phyloP scores from a whole-genome alignment of 2,113 vertebrate species.

The Petrocephalus zakoni region DNA sequence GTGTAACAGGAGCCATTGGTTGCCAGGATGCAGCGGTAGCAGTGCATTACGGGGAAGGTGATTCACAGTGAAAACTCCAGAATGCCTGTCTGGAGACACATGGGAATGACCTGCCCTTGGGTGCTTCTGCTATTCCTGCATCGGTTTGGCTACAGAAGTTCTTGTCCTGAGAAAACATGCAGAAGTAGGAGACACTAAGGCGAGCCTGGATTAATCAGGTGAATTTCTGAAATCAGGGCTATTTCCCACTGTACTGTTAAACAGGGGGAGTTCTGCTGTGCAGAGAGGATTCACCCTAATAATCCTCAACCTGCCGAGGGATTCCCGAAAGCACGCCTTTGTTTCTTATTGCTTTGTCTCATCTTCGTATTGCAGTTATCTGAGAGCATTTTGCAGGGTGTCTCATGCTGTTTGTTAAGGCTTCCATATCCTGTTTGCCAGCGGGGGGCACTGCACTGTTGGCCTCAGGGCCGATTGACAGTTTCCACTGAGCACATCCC shows the following conservation, averaged over 20 bases:
- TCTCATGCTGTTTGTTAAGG: background rate
- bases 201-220: background rate
- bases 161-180: constrained; percentile 36
- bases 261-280: background rate
- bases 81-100: background rate
- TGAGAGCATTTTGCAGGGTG: background rate
- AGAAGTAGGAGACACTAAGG: background rate
- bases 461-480: background rate
- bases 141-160: constrained; percentile 33
- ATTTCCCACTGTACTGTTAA: background rate
- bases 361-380: background rate
- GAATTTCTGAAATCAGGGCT: background rate
- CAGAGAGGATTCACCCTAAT: background rate
- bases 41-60: background rate
- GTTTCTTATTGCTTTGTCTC: background rate
- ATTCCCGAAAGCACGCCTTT: background rate
- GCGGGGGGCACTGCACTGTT: background rate
- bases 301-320: background rate
- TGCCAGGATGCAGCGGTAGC: background rate
- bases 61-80: background rate
- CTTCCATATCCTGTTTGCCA: background rate
- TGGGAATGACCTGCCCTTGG: background rate
- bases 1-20: constrained; percentile 11
- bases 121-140: background rate
- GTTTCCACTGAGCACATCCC: background rate